Evolutionary conservation across 2,113 vertebrate genomes (phyloP).

Genomic region (Promerops cafer): DNA sequence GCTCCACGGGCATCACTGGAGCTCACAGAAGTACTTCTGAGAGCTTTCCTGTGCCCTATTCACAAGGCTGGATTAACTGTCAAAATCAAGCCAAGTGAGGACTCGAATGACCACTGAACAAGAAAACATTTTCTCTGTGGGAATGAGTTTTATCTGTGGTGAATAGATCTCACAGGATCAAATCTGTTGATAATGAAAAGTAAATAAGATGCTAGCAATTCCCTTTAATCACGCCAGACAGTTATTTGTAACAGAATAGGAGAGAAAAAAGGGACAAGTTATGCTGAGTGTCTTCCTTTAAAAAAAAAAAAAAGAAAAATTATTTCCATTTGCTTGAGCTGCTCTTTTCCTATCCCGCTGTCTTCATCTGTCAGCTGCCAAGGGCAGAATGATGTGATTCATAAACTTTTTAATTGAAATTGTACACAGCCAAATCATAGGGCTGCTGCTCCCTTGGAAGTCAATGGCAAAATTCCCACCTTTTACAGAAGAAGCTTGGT

Average conservation of each 20-base stretch:
- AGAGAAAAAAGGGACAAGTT: neutral
- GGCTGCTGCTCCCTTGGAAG: conserved; percentile 18
- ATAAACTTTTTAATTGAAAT: conserved; percentile 39
- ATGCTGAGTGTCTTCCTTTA: neutral
- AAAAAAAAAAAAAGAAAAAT: conserved; percentile 10
- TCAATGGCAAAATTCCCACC: conserved; percentile 18
- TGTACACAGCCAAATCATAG: conserved; percentile 1
- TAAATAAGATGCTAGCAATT: neutral
- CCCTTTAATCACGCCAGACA: neutral
- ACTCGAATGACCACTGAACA: neutral
- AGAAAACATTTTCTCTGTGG: neutral
- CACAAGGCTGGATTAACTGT: neutral
- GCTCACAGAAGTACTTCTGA: neutral
- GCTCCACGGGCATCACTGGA: neutral
- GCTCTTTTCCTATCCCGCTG: conserved; percentile 44
- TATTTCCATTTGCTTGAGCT: conserved; percentile 41
- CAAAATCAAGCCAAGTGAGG: neutral
- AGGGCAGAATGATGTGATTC: conserved; percentile 25
- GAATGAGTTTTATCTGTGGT: neutral
- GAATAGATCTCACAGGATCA: neutral
- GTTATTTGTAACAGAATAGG: neutral
- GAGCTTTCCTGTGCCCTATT: neutral
- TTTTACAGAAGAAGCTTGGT: neutral
- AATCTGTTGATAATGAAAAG: neutral
- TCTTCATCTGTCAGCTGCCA: conserved; percentile 38